Base-by-base conservation (phyloP, 1,140 invertebrate genomes). In the Magallana angulata region DNA sequence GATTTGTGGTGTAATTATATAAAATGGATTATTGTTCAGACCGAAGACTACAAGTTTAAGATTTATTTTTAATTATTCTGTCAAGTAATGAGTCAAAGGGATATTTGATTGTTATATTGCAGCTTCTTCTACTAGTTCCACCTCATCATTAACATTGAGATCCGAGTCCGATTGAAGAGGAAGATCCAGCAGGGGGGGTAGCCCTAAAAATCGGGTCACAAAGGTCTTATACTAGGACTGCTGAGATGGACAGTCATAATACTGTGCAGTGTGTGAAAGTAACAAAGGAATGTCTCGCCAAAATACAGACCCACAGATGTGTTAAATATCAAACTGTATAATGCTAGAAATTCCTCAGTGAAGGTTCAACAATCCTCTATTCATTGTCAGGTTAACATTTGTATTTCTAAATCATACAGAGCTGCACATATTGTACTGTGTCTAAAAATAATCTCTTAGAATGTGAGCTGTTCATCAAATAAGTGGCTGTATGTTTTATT, bases 61-160 rank as follows among this genome's bases (percentile, higher is more conserved):
- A 48, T 48, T 48, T 48, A 48, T 48, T 48, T 48, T 48, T 4
- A 2, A 48, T 3, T 48, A 48, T 48, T 2, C 36, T 48, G 36
- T 48, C 36, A 48, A 4, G 36, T 48, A 48, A 48, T 48, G 36
- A 48, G 5, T 48, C 36, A 48, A 2, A 48, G 36, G 2, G 36
- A 48, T 60, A 60, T 24, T 76, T 83, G 48, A 71, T 89, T 48
- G 36, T 48, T 84, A 84, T 82, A 60, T 91, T 91, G 68, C 90
- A 93, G 93, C 91, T 62, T 93, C 93, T 57, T 92, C 92, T 82
- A 91, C 88, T 85, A 87, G 57, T 84, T 60, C 88, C 82, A 91
- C 92, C 62, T 93, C 92, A 84, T 92, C 92, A 24, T 87, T 92
- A 59, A 92, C 92, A 59, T 88, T 92, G 59, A 90, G 90, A 86